Conservation (phyloP, 2,888 invertebrate species). For the Trachelus stipa region DNA sequence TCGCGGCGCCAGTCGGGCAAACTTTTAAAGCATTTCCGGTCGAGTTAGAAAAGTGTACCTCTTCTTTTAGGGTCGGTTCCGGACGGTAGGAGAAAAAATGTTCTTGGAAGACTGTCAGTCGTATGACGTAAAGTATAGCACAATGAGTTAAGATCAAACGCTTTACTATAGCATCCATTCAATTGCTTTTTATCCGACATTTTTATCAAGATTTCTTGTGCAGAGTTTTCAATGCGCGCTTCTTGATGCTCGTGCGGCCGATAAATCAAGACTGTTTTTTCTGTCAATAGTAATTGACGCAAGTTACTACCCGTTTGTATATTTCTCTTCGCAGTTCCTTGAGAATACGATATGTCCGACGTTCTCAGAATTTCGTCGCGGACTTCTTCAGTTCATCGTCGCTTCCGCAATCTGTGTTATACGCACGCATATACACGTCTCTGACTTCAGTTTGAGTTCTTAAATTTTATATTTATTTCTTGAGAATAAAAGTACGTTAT, state of each 20-base stretch:
- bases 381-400: not conserved
- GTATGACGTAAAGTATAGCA: not conserved
- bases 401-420: not conserved
- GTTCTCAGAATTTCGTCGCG: not conserved
- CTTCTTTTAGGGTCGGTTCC: conserved; percentile 12
- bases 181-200: not conserved
- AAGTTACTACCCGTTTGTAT: conserved; percentile 32
- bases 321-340: conserved; percentile 35
- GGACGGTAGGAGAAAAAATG: not conserved
- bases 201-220: not conserved
- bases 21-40: conserved; percentile 50
- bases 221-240: not conserved
- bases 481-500: not conserved
- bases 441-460: not conserved
- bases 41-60: conserved; percentile 34
- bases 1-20: conserved; percentile 30
- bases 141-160: not conserved
- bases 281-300: conserved; percentile 38
- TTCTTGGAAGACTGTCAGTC: conserved; percentile 1
- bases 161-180: not conserved
- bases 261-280: conserved; percentile 29
- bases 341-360: not conserved
- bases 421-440: not conserved
- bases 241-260: not conserved
- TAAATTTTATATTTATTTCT: not conserved